Evolutionary conservation across 2,888 invertebrate genomes (phyloP).

Genomic region (Drosophila antonietae): DNA sequence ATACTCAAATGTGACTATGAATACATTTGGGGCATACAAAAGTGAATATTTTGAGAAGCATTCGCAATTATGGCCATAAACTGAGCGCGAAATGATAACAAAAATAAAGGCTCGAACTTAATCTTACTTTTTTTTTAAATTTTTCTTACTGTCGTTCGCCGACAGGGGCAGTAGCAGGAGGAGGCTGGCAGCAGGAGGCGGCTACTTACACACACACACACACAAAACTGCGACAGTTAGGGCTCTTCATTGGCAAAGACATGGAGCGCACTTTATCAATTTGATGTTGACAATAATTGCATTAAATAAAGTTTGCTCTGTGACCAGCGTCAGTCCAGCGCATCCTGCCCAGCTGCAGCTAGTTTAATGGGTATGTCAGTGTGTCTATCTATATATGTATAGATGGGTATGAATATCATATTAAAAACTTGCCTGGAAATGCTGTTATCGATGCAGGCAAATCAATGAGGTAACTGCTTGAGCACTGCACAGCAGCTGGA

Average conservation of each 20-base stretch:
- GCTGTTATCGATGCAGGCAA: constrained; percentile 40
- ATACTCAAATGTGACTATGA: rapidly evolving
- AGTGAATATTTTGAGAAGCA: neutral
- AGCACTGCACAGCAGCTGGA: neutral
- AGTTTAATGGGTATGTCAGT: neutral
- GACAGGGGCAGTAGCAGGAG: no score
- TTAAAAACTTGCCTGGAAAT: constrained; percentile 53
- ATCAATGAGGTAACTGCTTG: neutral
- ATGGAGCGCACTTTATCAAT: constrained; percentile 67
- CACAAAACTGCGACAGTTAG: constrained; percentile 4
- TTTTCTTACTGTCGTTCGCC: no score
- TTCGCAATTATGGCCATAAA: neutral
- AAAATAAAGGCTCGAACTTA: neutral
- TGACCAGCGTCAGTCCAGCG: neutral
- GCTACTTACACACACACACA: neutral
- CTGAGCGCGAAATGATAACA: neutral
- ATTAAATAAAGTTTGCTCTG: constrained; percentile 52
- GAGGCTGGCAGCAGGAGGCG: neutral
- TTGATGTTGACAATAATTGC: constrained; percentile 70
- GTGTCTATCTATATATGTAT: neutral
- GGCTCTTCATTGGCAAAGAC: constrained; percentile 32
- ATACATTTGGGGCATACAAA: neutral
- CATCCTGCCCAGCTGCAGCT: neutral
- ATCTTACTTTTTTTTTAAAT: no score
- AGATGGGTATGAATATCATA: constrained; percentile 11